These are phyloP conservation scores for Mythimna lalbum DNA, from an alignment of 2,888 invertebrate genomes.

Conservation along the genomic window DNA sequence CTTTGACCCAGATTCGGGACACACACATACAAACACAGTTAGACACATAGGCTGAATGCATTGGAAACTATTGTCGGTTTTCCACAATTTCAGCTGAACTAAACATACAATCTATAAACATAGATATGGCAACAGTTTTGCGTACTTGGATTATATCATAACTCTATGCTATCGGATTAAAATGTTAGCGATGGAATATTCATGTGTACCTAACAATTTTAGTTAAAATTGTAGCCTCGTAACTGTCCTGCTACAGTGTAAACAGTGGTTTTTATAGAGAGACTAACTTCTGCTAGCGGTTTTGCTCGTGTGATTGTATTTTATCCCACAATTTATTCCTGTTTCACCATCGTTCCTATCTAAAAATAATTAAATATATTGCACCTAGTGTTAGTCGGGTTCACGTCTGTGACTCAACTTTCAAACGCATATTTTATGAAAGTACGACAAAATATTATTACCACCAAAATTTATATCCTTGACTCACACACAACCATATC, in stretches of 20 bases:
- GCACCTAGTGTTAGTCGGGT: too few relatives aligned
- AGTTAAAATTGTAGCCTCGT: constrained; percentile 11
- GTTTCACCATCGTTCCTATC: too few relatives aligned
- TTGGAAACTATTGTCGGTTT: constrained; percentile 28
- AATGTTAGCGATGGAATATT: constrained; percentile 56
- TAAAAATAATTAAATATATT: too few relatives aligned
- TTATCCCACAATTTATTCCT: too few relatives aligned
- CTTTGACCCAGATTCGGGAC: constrained; percentile 41
- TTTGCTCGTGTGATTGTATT: too few relatives aligned
- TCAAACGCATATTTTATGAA: too few relatives aligned
- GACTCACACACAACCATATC: neutral
- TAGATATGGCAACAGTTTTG: constrained; percentile 30
- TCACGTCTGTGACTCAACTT: too few relatives aligned
- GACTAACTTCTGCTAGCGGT: too few relatives aligned
- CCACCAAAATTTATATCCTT: neutral
- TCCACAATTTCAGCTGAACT: constrained; percentile 41
- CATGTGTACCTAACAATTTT: constrained; percentile 26
- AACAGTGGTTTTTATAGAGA: neutral
- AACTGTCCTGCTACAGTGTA: neutral
- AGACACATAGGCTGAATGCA: constrained; percentile 3
- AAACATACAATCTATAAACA: constrained; percentile 31
- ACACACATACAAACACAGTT: constrained; percentile 1
- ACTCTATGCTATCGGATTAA: constrained; percentile 54
- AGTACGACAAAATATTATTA: neutral
- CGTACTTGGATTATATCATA: constrained; percentile 53